Percentiles rank a stretch among this genome's conserved stretches.
phyloP scores from a whole-genome alignment of 1,140 invertebrate genomes.

The Drosophila kurseongensis region DNA sequence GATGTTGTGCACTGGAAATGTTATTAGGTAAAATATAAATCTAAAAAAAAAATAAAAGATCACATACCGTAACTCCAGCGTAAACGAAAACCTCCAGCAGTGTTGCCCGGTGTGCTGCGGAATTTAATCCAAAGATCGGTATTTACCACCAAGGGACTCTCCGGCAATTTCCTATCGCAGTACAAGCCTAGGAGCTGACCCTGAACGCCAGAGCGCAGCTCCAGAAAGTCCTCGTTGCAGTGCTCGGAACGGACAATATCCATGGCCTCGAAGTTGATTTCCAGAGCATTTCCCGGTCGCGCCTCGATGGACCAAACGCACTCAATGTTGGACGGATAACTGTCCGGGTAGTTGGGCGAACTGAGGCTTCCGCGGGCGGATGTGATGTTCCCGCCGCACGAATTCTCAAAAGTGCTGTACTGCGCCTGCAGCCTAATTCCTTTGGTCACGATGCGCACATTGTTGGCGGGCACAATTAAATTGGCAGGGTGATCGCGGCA shows the following conservation, averaged over 20 bases:
- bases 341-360: constrained; percentile 92
- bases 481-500: constrained; percentile 53
- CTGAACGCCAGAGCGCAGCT: constrained; percentile 88
- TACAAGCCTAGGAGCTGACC: constrained; percentile 88
- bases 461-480: constrained; percentile 52
- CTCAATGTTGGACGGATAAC: constrained; percentile 90
- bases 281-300: constrained; percentile 88
- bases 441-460: constrained; percentile 28
- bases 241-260: constrained; percentile 88
- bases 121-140: constrained; percentile 93
- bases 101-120: constrained; percentile 88
- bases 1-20: constrained; percentile 57
- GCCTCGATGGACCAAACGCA: constrained; percentile 91
- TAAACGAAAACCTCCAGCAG: constrained; percentile 90
- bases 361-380: constrained; percentile 88
- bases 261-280: constrained; percentile 88
- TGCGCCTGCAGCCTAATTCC: constrained; percentile 52
- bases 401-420: constrained; percentile 72
- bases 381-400: constrained; percentile 90
- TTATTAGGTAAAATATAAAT: no score
- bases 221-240: constrained; percentile 94
- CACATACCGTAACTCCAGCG: constrained; percentile 88
- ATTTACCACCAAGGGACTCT: constrained; percentile 85
- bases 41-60: no score
- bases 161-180: constrained; percentile 88